Conservation (phyloP, 2,113 vertebrate genomes). For the Rhodinocichla rosea region DNA sequence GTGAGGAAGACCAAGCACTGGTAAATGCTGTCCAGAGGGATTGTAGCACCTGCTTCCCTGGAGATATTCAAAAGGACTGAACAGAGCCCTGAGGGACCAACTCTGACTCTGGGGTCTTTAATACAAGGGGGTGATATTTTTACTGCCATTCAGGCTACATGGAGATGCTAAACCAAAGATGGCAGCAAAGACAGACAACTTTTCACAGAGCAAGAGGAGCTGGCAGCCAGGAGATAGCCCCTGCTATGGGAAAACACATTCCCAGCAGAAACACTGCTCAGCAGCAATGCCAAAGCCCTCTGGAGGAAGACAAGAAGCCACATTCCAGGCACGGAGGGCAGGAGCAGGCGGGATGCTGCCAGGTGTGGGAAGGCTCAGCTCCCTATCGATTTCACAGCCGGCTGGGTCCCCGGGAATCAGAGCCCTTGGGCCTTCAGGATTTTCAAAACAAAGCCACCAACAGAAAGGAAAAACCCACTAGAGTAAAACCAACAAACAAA, state of each 20-base stretch:
- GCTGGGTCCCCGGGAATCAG: neutral
- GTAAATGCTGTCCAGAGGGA: neutral
- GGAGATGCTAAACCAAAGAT: neutral
- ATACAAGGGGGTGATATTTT: neutral
- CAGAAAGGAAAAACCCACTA: slow-evolving; percentile 4
- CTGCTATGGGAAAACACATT: neutral
- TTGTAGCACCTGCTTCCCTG: neutral
- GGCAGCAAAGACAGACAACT: neutral
- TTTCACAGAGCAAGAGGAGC: neutral
- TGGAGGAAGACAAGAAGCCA: neutral
- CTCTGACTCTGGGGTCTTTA: neutral
- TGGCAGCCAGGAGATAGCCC: neutral
- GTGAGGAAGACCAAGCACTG: neutral
- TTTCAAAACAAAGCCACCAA: neutral
- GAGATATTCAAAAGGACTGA: neutral
- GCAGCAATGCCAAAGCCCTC: neutral
- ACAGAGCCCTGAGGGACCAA: neutral
- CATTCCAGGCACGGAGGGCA: neutral
- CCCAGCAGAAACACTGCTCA: neutral
- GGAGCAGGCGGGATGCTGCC: neutral
- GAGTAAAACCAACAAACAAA: slow-evolving; percentile 36
- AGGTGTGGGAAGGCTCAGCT: neutral
- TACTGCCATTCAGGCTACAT: neutral
- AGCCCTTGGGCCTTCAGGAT: neutral
- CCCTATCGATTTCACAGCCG: neutral